A percentile compares a stretch with the other conserved stretches of the same genome.
Conservation (phyloP, 2,113 vertebrate genomes). For the Nesoenas mayeri region DNA sequence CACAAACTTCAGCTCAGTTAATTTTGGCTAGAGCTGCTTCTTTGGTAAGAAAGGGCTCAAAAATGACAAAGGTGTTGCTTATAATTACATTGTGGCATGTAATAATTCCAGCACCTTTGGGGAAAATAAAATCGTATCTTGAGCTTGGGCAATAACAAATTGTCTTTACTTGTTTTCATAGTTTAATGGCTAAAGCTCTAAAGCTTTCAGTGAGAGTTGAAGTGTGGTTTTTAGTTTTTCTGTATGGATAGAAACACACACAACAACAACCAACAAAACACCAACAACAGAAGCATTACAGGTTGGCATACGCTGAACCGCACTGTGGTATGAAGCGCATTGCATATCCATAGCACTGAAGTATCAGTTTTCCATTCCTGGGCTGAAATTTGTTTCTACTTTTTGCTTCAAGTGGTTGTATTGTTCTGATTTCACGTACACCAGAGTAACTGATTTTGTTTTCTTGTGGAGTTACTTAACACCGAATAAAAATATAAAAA, state of each 20-base stretch:
- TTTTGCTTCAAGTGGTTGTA: constrained; percentile 86
- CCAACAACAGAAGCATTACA: constrained; percentile 67
- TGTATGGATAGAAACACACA: constrained; percentile 76
- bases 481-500: constrained; percentile 91
- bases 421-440: constrained; percentile 96
- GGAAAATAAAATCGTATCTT: constrained; percentile 47
- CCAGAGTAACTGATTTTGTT: constrained; percentile 96
- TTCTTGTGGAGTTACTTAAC: constrained; percentile 99
- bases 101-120: constrained; percentile 70
- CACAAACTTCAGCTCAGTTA: constrained; percentile 72
- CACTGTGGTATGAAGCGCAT: constrained; percentile 81
- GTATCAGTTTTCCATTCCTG: constrained; percentile 77
- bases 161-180: constrained; percentile 75
- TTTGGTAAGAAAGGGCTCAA: constrained; percentile 62
- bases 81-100: constrained; percentile 64
- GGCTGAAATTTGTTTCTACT: constrained; percentile 78
- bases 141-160: constrained; percentile 69
- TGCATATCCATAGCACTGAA: constrained; percentile 82
- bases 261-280: neutral
- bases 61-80: constrained; percentile 60
- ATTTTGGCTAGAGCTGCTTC: constrained; percentile 78
- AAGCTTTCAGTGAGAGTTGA: constrained; percentile 77
- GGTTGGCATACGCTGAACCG: constrained; percentile 79
- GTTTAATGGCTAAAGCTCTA: constrained; percentile 71
- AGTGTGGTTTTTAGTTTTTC: constrained; percentile 80